Conservation (phyloP, 2,113 vertebrate species). For the Pristiophorus japonicus region DNA sequence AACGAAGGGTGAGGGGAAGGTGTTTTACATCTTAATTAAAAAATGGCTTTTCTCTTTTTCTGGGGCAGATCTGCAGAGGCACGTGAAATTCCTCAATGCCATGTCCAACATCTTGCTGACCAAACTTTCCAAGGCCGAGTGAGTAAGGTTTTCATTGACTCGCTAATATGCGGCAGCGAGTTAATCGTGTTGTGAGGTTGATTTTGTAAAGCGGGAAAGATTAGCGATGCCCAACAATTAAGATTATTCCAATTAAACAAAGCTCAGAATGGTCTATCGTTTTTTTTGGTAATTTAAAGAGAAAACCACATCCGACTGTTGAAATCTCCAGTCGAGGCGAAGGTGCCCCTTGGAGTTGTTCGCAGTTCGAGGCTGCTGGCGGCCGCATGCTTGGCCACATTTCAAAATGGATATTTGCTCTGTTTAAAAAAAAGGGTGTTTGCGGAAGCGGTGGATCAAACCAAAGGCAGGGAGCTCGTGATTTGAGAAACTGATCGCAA, state of each 20-base stretch:
- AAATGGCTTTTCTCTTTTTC: not conserved
- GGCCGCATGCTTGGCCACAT: not conserved
- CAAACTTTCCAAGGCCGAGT: conserved; percentile 25
- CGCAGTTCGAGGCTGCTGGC: not conserved
- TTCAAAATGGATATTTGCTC: not conserved
- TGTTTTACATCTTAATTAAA: not conserved
- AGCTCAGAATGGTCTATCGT: not conserved
- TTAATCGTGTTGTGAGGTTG: not conserved
- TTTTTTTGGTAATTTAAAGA: too few species aligned
- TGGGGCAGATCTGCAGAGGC: not conserved
- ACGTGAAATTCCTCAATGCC: not conserved
- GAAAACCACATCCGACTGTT: not conserved
- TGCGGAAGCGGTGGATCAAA: not conserved
- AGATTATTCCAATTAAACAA: not conserved
- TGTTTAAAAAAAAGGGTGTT: not conserved
- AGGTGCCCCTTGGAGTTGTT: not conserved
- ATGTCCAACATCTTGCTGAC: not conserved
- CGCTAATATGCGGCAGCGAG: not conserved
- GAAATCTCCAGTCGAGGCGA: not conserved
- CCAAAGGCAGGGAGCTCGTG: not conserved
- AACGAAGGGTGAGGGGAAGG: not conserved
- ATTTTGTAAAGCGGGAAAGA: not conserved
- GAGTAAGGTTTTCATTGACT: not conserved
- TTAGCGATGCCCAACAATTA: not conserved
- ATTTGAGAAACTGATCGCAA: not conserved